Evolutionary conservation across 2,888 invertebrate genomes (phyloP).

Genomic region (Hypolimnas misippus): DNA sequence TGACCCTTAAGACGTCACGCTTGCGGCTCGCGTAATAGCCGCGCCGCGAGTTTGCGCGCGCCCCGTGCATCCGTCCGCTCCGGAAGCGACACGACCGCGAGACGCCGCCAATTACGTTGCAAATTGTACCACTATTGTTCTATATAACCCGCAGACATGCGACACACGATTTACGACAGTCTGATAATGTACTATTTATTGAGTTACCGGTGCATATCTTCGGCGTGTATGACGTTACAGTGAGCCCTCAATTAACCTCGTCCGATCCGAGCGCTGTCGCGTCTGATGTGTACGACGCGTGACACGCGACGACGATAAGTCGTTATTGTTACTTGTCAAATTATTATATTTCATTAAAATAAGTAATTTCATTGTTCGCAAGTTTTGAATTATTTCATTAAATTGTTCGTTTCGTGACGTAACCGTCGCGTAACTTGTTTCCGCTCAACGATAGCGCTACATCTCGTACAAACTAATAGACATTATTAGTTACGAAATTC

Average conservation of each 20-base stretch:
- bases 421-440: not conserved
- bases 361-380: not conserved
- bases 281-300: not conserved
- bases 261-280: not conserved
- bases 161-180: not conserved
- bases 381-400: not conserved
- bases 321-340: slow-evolving; percentile 16
- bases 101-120: slow-evolving; percentile 24
- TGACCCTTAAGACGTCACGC: not conserved
- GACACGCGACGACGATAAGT: slow-evolving; percentile 4
- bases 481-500: not conserved
- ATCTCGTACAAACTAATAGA: not conserved
- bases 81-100: slow-evolving; percentile 18
- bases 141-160: not conserved
- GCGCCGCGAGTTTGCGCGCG: not conserved
- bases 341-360: slow-evolving; percentile 14
- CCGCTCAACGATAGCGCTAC: not conserved
- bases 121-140: slow-evolving; percentile 14
- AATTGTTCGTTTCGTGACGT: slow-evolving; percentile 4
- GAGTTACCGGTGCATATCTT: not conserved
- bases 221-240: not conserved
- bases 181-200: not conserved
- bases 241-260: not conserved
- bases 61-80: slow-evolving; percentile 5
- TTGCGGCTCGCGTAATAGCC: not conserved